A percentile compares a stretch with the other conserved stretches of the same genome.
phyloP scores from a whole-genome alignment of 2,113 vertebrate genomes.

The Grantiella picta region DNA sequence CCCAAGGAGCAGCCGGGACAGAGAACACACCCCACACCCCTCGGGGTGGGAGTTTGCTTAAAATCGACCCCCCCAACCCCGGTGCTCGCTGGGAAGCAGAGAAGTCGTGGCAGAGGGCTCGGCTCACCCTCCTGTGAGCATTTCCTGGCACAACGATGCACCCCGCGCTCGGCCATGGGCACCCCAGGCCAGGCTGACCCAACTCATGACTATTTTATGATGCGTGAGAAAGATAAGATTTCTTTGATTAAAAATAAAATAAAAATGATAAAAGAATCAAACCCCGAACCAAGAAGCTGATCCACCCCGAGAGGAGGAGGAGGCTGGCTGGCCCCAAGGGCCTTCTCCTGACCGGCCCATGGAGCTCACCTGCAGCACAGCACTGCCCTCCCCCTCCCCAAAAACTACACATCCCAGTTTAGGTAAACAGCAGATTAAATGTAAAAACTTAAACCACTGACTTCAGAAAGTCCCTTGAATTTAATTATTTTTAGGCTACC shows the following conservation, averaged over 20 bases:
- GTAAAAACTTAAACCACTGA: conserved; percentile 80
- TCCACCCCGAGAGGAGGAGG: background rate
- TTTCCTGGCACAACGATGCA: background rate
- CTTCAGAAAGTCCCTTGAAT: conserved; percentile 80
- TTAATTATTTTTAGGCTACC: conserved; percentile 86
- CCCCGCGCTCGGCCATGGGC: background rate
- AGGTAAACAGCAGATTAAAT: conserved; percentile 88
- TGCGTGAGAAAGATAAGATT: conserved; percentile 74
- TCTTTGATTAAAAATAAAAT: conserved; percentile 71
- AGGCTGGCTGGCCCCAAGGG: conserved; percentile 43
- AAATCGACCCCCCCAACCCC: background rate
- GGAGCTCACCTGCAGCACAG: conserved; percentile 66
- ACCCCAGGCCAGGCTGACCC: conserved; percentile 37
- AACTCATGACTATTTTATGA: conserved; percentile 56
- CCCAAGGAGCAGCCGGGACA: background rate
- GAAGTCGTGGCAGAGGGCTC: background rate
- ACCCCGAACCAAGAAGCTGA: background rate
- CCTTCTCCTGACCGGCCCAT: conserved; percentile 28
- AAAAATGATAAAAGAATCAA: background rate
- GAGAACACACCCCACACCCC: conserved; percentile 74
- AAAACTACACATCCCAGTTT: conserved; percentile 72
- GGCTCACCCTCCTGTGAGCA: fast-evolving
- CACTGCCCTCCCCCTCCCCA: conserved; percentile 58
- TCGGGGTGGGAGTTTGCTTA: background rate
- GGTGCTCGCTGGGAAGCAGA: background rate